Percentiles rank a stretch among this genome's conserved stretches.
Conservation (phyloP, 2,888 invertebrate species). For the Suillia variegata region DNA sequence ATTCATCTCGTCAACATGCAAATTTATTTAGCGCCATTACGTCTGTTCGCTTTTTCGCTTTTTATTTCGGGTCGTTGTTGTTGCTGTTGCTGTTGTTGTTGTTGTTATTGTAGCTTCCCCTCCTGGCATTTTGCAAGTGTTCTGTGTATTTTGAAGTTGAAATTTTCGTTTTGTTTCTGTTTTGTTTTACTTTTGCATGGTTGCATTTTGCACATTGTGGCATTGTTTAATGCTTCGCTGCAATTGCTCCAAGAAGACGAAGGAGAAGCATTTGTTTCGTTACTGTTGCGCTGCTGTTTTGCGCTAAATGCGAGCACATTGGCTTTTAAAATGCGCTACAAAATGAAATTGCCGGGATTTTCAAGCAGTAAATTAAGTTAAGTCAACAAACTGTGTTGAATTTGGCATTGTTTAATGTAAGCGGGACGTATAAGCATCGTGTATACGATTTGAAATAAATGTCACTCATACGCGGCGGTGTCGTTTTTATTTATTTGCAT, state of each 20-base stretch:
- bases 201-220: neutral
- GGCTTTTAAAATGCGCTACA: neutral
- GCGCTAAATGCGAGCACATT: too few relatives aligned
- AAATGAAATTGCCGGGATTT: neutral
- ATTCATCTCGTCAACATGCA: conserved; percentile 4
- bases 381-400: neutral
- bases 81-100: too few relatives aligned
- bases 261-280: too few relatives aligned
- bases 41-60: neutral
- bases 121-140: too few relatives aligned
- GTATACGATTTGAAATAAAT: neutral
- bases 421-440: neutral
- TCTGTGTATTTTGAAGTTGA: too few relatives aligned
- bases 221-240: neutral
- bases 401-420: neutral
- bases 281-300: too few relatives aligned
- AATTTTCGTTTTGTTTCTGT: too few relatives aligned
- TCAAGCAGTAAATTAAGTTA: neutral
- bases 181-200: too few relatives aligned
- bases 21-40: conserved; percentile 2
- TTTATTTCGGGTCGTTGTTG: too few relatives aligned
- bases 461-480: too few relatives aligned
- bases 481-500: too few relatives aligned
- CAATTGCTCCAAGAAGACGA: neutral
- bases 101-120: too few relatives aligned